Evolutionary conservation across 2,888 invertebrate genomes (phyloP).

Genomic region (Andrena hattorfiana): DNA sequence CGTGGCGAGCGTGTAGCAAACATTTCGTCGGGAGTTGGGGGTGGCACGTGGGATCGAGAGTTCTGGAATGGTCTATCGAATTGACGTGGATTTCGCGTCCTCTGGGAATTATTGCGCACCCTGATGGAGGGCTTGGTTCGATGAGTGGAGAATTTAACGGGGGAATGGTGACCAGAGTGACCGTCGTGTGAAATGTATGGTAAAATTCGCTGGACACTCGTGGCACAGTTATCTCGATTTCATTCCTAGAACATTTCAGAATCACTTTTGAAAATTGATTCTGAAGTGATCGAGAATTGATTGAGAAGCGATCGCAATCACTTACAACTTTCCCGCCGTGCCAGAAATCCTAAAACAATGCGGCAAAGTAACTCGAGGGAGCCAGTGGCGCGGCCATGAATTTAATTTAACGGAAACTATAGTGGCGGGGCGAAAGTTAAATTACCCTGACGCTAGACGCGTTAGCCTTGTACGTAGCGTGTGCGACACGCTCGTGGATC

Average conservation of each 20-base stretch:
- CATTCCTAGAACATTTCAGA: too few species aligned
- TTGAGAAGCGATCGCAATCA: too few species aligned
- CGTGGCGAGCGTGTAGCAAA: not conserved
- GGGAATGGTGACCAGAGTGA: not conserved
- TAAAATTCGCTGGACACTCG: too few species aligned
- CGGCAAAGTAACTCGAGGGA: slow-evolving; percentile 11
- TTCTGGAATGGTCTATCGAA: not conserved
- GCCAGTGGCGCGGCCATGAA: slow-evolving; percentile 38
- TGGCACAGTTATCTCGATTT: too few species aligned
- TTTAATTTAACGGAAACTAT: slow-evolving; percentile 32
- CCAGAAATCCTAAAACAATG: not conserved
- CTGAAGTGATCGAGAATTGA: too few species aligned
- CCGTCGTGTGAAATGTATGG: not conserved
- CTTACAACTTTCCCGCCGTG: not conserved
- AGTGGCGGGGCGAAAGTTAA: slow-evolving; percentile 43
- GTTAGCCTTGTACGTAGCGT: slow-evolving; percentile 30
- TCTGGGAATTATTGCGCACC: not conserved
- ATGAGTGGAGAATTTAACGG: not conserved
- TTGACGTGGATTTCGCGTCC: not conserved
- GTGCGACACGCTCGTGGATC: slow-evolving; percentile 46
- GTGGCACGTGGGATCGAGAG: not conserved
- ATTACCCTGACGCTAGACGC: slow-evolving; percentile 43
- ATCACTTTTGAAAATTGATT: too few species aligned
- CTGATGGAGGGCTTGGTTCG: not conserved
- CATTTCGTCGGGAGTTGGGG: not conserved